Evolutionary conservation across 2,797 vertebrate genomes (phyloP).

Genomic region (Helarctos malayanus): DNA sequence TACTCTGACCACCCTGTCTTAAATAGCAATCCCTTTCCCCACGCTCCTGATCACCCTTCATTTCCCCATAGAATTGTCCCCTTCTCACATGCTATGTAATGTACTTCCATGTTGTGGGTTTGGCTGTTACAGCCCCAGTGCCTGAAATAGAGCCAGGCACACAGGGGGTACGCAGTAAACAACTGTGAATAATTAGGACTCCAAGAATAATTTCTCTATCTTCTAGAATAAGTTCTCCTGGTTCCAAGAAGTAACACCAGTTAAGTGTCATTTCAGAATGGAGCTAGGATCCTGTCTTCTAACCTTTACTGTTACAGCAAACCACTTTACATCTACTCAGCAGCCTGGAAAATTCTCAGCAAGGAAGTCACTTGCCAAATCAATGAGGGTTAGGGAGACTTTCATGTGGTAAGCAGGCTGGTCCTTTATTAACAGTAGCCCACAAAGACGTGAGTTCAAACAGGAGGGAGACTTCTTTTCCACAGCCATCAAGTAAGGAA

Average conservation of each 20-base stretch:
- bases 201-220: background rate
- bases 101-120: background rate
- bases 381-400: background rate
- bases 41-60: background rate
- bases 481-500: constrained; percentile 34
- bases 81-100: background rate
- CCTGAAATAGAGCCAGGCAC: background rate
- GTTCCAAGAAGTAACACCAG: background rate
- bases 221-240: background rate
- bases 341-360: background rate
- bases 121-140: background rate
- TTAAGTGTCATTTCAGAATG: background rate
- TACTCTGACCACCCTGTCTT: background rate
- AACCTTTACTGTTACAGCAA: background rate
- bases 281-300: background rate
- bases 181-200: background rate
- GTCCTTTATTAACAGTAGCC: constrained; percentile 29
- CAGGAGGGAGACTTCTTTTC: constrained; percentile 30
- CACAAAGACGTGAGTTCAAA: constrained; percentile 36
- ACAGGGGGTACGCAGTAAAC: background rate
- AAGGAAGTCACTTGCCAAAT: constrained; percentile 30
- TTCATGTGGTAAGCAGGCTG: background rate
- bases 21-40: background rate
- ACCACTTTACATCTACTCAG: background rate
- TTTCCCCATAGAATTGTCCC: background rate